Base-by-base conservation (phyloP, 2,888 invertebrate species). In the Machimus rusticus region DNA sequence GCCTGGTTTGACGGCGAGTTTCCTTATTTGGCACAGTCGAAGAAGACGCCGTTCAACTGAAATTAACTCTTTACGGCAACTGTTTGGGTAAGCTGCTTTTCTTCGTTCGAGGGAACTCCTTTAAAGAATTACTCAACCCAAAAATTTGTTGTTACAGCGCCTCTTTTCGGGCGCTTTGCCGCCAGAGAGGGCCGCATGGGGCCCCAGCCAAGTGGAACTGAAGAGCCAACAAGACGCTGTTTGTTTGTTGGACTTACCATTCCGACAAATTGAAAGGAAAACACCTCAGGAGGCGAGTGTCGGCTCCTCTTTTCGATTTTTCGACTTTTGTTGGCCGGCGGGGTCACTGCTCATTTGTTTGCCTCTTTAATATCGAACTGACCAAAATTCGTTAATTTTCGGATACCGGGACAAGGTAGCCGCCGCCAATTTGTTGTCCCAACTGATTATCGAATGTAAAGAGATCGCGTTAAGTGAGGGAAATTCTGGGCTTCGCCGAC, bases 251-350 rank as follows among this genome's bases (percentile, higher is more conserved):
- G 86, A 34, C 55, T 88, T 88, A 87, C 85, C 86, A 88, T 88
- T 87, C 88, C 88, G 88, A 88, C 88, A 88, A 88, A 88, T 88
- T 88, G 88, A 88, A 88, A 88, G 82, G 87, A 88, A 88, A 88
- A 88, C 88, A 88, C 87, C 87, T 87, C 39, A 46, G 39, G 79
- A 78, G 74, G 87, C 16, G 43, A 39, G 78, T 86, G 86, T 85
- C 88, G 88, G 88, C 87, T 81, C 74, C 87, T 87, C 77, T 88
- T 55, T 86, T 74, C 66, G 8, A 23, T 9, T 31, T 34, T 34
- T 55, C 37, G 31, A 77, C 19, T 77, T 55, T 86, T n/a, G 23
- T 19, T 76, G 19, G 37, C 0, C 19, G 14, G 34, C 39, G 46
- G 86, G 46, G 74, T 85, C 74, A 66, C 74, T 85, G n/a, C 46